phyloP scores from a whole-genome alignment of 2,113 vertebrate genomes.

The Triplophysa dalaica region DNA sequence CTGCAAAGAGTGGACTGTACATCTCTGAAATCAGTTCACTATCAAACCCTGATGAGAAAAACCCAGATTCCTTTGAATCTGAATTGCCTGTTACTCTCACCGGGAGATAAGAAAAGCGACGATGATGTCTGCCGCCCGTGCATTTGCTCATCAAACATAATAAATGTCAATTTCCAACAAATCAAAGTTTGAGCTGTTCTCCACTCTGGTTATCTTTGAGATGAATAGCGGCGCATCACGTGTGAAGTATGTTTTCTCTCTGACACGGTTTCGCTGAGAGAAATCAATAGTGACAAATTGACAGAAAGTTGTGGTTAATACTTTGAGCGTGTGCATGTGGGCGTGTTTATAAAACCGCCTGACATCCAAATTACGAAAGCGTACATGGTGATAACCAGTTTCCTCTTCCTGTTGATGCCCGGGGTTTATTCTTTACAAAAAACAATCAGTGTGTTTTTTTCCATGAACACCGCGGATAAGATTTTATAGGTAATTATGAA shows the following conservation, averaged over 20 bases:
- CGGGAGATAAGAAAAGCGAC: slow-evolving; percentile 8
- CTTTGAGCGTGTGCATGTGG: slow-evolving; percentile 4
- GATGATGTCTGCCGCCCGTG: slow-evolving; percentile 20
- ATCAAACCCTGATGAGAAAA: slow-evolving; percentile 10
- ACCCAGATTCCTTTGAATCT: slow-evolving; percentile 22
- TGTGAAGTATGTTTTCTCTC: slow-evolving; percentile 12
- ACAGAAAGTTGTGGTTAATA: slow-evolving; percentile 7
- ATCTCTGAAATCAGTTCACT: slow-evolving; percentile 12
- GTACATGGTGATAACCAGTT: slow-evolving; percentile 24
- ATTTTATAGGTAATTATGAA: slow-evolving; percentile 38
- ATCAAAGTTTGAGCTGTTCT: slow-evolving; percentile 22
- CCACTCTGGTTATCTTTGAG: slow-evolving; percentile 9
- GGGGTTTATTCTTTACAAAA: background rate
- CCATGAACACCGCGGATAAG: background rate
- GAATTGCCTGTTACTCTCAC: slow-evolving; percentile 24
- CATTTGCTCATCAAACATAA: slow-evolving; percentile 38
- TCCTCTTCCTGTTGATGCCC: slow-evolving; percentile 29
- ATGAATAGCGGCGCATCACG: slow-evolving; percentile 14
- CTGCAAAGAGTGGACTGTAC: background rate
- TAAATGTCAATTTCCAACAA: slow-evolving; percentile 36
- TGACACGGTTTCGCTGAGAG: slow-evolving; percentile 2
- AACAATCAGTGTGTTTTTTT: slow-evolving; percentile 33
- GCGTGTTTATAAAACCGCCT: slow-evolving; percentile 12
- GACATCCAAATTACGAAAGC: slow-evolving; percentile 23
- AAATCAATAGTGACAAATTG: slow-evolving; percentile 21